Evolutionary conservation across 2,888 invertebrate genomes (phyloP).

Genomic region (Dasysyrphus tricinctus): DNA sequence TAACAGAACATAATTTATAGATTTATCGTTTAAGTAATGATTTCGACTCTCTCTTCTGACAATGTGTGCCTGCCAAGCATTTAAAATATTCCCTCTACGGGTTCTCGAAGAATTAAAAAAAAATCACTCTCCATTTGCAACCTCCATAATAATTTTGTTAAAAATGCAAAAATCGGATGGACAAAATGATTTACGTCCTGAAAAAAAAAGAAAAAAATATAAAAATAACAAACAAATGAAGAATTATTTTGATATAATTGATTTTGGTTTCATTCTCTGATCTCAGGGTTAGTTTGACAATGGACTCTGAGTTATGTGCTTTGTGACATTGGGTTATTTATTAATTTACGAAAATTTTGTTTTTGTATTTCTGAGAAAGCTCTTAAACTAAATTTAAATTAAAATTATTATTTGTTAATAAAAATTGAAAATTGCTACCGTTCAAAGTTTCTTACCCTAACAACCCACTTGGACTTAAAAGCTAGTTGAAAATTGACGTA

Average conservation of each 20-base stretch:
- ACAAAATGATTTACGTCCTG: constrained; percentile 55
- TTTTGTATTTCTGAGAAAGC: not conserved
- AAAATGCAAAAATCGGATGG: constrained; percentile 37
- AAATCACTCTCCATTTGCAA: constrained; percentile 14
- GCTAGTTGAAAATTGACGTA: too few species aligned
- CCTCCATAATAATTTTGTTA: constrained; percentile 40
- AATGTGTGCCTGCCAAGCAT: constrained; percentile 66
- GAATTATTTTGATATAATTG: constrained; percentile 63
- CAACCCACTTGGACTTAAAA: too few species aligned
- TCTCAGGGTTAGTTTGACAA: constrained; percentile 54
- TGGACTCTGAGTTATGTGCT: constrained; percentile 62
- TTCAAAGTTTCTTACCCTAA: too few species aligned
- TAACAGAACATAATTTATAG: constrained; percentile 72
- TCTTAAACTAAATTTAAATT: too few species aligned
- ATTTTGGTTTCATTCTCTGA: constrained; percentile 46
- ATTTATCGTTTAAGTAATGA: constrained; percentile 72
- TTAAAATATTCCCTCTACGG: constrained; percentile 45
- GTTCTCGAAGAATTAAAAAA: constrained; percentile 33
- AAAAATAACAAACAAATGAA: constrained; percentile 15
- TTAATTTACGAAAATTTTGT: constrained; percentile 1
- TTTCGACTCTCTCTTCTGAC: constrained; percentile 73
- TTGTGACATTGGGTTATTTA: constrained; percentile 64
- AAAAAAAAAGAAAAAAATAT: not conserved
- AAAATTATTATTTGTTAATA: too few species aligned
- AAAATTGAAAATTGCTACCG: too few species aligned